Evolutionary conservation across 2,888 invertebrate genomes (phyloP), one percentile per base, ranked within the genome.

Genomic region (Rhodophaea formosa): DNA sequence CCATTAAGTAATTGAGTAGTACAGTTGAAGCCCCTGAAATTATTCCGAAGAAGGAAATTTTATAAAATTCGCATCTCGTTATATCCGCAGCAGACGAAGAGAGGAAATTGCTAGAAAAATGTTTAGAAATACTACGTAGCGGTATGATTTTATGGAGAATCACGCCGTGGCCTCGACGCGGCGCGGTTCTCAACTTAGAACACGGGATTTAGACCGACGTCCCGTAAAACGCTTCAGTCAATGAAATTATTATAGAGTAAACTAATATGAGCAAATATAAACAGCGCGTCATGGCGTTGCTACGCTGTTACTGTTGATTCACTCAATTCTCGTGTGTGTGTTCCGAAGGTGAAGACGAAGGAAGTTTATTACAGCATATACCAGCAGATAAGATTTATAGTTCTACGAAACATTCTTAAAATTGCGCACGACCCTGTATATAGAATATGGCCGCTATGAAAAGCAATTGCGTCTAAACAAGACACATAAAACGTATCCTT

Each of bases 241-340:
- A 82, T 86, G 80, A 87, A 86, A 86, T 88, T 82, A 85, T 85
- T 84, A 80, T 74, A 82, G 76, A 81, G 78, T 86, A 88, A 86
- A 85, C 83, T 71, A 75, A 81, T 81, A 84, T 81, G 80, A 82
- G 68, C 71, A 71, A 82, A 76, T 80, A 84, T 84, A 88, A 84
- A 86, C 65, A 59, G 59, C 61, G 67, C 86, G 80, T 84, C 88
- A 86, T 75, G 80, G 74, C 75, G 87, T 86, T 85, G 80, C 86
- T 81, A 85, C 69, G 82, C 70, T 72, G 61, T 67, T 72, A 70
- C 67, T 74, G 80, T 80, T 84, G 81, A 84, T 79, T 82, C 82
- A 86, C 77, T 73, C 70, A 73, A 77, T 76, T 79, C 75, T 75
- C 76, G 77, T 74, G 72, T 74, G 72, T 74, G 77, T 69, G 69